phyloP scores from a whole-genome alignment of 2,113 vertebrate genomes.

The Pomatostomus ruficeps region DNA sequence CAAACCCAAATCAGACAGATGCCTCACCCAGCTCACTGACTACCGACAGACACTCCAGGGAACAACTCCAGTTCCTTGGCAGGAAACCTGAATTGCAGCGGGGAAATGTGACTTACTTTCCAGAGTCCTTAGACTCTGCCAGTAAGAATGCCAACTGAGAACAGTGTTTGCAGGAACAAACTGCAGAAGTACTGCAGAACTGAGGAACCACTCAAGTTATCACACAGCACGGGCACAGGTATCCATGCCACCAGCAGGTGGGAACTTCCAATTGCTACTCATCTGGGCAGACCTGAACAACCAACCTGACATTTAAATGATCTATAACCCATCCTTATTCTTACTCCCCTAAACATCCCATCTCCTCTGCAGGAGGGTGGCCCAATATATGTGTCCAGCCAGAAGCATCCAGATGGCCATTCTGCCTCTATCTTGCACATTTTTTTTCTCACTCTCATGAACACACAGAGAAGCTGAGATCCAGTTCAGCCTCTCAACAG shows the following conservation, averaged over 20 bases:
- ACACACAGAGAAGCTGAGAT: neutral
- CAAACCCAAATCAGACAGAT: neutral
- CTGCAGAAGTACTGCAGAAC: neutral
- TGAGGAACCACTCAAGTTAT: neutral
- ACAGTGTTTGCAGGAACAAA: neutral
- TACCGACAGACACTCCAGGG: neutral
- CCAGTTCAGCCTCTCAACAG: neutral
- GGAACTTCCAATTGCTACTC: neutral
- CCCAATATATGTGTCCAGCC: neutral
- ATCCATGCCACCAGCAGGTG: neutral
- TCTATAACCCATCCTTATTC: neutral
- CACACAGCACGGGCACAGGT: neutral
- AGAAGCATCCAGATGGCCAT: neutral
- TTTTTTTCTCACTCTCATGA: neutral
- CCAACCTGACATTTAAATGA: neutral
- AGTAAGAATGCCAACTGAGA: neutral
- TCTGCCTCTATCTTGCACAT: neutral
- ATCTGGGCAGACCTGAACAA: neutral
- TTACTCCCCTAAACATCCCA: neutral
- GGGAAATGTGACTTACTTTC: neutral
- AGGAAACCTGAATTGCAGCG: neutral
- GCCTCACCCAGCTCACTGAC: neutral
- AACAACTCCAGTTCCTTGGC: neutral
- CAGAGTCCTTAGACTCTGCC: neutral
- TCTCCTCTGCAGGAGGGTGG: neutral